A percentile compares a stretch with the other conserved stretches of the same genome.
phyloP scores from a whole-genome alignment of 1,140 invertebrate species.

The Sesamia nonagrioides region DNA sequence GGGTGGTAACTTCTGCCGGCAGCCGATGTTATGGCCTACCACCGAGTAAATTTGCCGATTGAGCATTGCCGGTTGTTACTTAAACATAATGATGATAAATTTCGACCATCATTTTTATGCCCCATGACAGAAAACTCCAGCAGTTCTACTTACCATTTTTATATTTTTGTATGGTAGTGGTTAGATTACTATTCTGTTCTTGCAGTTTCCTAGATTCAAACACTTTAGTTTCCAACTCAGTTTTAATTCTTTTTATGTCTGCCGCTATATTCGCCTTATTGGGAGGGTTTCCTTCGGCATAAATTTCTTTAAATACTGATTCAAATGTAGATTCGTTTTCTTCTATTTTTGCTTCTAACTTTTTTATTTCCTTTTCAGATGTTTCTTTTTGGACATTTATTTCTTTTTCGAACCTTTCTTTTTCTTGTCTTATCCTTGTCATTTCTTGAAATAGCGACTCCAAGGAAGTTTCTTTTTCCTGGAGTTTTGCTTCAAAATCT shows the following conservation, averaged over 20 bases:
- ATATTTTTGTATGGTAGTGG: slow-evolving; percentile 44
- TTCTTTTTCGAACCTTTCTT: slow-evolving; percentile 55
- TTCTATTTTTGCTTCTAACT: slow-evolving; percentile 38
- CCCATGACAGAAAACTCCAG: too few relatives aligned
- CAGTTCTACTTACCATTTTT: slow-evolving; percentile 30
- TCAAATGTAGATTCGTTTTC: background rate
- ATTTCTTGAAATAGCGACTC: slow-evolving; percentile 57
- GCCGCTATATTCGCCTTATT: slow-evolving; percentile 4
- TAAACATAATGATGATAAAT: too few relatives aligned
- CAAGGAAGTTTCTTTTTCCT: slow-evolving; percentile 59
- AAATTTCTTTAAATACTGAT: background rate
- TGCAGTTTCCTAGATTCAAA: slow-evolving; percentile 41
- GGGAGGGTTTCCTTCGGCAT: background rate
- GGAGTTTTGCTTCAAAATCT: slow-evolving; percentile 51
- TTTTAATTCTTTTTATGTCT: background rate
- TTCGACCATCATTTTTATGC: too few relatives aligned
- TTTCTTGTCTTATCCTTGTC: slow-evolving; percentile 53
- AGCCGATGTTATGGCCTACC: too few relatives aligned
- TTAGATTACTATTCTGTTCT: slow-evolving; percentile 47
- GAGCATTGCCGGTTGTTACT: too few relatives aligned
- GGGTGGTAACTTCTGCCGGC: too few relatives aligned
- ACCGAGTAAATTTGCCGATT: too few relatives aligned
- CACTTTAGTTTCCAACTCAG: background rate
- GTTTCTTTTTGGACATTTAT: slow-evolving; percentile 48
- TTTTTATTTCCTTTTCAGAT: slow-evolving; percentile 29